These are phyloP conservation scores for Rhagoletis pomonella DNA, from an alignment of 1,140 invertebrate genomes.

Conservation along the genomic window DNA sequence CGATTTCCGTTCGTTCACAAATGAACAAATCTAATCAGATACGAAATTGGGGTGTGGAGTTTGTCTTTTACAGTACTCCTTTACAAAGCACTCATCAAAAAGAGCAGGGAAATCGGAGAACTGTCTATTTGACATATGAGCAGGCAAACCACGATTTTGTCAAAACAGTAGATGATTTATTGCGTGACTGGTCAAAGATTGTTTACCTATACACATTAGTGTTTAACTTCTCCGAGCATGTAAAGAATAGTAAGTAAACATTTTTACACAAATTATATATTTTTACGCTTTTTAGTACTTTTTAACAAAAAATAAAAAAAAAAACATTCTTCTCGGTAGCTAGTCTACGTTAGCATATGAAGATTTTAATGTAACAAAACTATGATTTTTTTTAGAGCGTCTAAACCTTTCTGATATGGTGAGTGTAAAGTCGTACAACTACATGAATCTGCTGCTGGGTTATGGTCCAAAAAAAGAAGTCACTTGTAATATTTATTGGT, in stretches of 20 bases:
- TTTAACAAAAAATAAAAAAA: background rate
- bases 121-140: conserved; percentile 92
- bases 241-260: conserved; percentile 77
- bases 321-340: too few relatives aligned
- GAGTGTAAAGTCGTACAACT: conserved; percentile 88
- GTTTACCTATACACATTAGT: conserved; percentile 91
- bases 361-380: background rate
- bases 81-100: conserved; percentile 86
- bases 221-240: conserved; percentile 84
- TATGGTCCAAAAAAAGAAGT: conserved; percentile 88
- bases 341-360: too few relatives aligned
- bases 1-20: conserved; percentile 89
- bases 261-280: too few relatives aligned
- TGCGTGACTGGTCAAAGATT: conserved; percentile 94
- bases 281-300: too few relatives aligned
- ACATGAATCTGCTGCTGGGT: conserved; percentile 85
- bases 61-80: conserved; percentile 91
- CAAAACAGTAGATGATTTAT: conserved; percentile 86
- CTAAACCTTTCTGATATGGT: conserved; percentile 79
- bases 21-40: conserved; percentile 80
- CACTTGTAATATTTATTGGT: conserved; percentile 86
- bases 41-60: conserved; percentile 88
- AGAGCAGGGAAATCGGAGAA: conserved; percentile 87
- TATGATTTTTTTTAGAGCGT: conserved; percentile 75
- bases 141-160: conserved; percentile 83